These are phyloP conservation scores for Promerops cafer DNA, from an alignment of 2,113 vertebrate genomes.

Conservation along the genomic window DNA sequence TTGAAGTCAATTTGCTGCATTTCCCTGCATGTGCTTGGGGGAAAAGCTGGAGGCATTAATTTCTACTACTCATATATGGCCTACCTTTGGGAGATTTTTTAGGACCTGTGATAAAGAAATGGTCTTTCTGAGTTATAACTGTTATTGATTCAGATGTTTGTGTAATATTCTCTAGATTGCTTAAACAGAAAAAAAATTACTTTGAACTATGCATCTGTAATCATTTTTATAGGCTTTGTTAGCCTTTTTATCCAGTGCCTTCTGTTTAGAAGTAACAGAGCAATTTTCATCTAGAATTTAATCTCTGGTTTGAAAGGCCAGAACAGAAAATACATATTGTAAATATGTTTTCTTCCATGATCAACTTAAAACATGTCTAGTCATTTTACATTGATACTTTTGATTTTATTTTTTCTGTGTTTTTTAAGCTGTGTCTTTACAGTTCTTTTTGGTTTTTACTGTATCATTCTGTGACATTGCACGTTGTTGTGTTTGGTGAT, in stretches of 20 bases:
- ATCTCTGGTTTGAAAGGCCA: neutral
- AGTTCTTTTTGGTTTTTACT: neutral
- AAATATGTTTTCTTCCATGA: neutral
- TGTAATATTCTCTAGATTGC: neutral
- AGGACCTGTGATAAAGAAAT: neutral
- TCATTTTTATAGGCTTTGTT: neutral
- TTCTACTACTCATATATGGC: neutral
- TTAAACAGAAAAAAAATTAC: neutral
- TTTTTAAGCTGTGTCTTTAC: neutral
- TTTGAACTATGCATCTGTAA: neutral
- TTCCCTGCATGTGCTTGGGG: neutral
- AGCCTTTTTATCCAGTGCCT: neutral
- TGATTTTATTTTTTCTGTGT: neutral
- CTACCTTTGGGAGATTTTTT: neutral
- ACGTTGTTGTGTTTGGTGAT: constrained; percentile 12
- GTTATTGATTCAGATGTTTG: neutral
- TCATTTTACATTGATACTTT: neutral
- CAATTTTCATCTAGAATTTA: neutral
- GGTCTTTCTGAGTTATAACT: neutral
- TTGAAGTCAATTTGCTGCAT: constrained; percentile 1
- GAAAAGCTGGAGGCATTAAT: neutral
- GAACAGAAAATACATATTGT: neutral
- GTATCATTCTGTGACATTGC: constrained; percentile 45
- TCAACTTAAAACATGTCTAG: neutral
- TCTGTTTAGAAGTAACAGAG: neutral